Base-by-base conservation (phyloP, 2,888 invertebrate genomes). In the Exocentrus adspersus region DNA sequence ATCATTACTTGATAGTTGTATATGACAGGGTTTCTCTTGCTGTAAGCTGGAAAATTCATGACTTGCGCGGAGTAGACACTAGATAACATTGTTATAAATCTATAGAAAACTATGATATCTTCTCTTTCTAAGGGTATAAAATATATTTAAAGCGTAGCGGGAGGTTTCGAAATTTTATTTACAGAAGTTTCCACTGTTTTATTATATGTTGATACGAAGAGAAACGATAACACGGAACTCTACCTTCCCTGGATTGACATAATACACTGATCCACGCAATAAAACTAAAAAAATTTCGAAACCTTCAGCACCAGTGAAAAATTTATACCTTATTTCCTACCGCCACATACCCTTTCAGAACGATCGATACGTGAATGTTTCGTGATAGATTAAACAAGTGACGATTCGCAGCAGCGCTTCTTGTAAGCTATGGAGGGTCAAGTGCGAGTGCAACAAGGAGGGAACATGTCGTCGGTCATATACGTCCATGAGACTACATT, bases 101-200 rank as follows among this genome's bases (percentile, higher is more conserved):
- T 81, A 81, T 82, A 82, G 81, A 82, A 82, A 82, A 82, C 82
- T 82, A 82, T 81, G 73, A 77, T 80, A 75, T 78, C 71, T 75
- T 77, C 72, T 80, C 75, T 78, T 75, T 75, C 81, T 82, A 81
- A 78, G 80, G 81, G 78, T 82, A 82, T 80, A 81, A 81, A 82
- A 81, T 81, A 81, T 80, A 80, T 79, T 77, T 79, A 77, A 81
- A 80, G 78, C 79, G 68, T 72, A 65, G 70, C 77, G 68, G 72
- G 75, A 75, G 73, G 72, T 75, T 76, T 75, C 75, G 75, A 75
- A 76, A n/a, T n/a, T n/a, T n/a, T 62, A 59, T 48, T 61, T 54
- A 48, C 54, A 24, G 46, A 30, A 30, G 30, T n/a, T 28, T 28
- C 28, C 28, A 28, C 30, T n/a, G 30, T 9, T 30, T 30, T 4